Evolutionary conservation across 2,888 invertebrate species (phyloP), one percentile per base, ranked within the genome.

Genomic region (Halictus ligatus): DNA sequence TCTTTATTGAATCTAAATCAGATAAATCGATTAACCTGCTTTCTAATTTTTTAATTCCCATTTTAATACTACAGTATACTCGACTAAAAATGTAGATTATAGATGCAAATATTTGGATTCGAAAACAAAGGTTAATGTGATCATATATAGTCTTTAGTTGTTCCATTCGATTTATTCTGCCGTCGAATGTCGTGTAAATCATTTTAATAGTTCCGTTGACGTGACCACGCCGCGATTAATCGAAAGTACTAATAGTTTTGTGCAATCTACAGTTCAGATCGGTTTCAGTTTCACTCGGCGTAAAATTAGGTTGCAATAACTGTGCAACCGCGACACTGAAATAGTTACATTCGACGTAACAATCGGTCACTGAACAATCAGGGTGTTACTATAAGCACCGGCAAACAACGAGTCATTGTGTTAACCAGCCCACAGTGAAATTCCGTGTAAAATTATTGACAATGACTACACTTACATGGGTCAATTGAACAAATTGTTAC

Each of bases 251-350:
- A 18, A 35, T 35, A 67, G 29, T 35, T 67, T 67, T 7, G 60
- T 4, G 35, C 10, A 46, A 43, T 60, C 72, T 10, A 43, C 18
- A 43, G 67, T 67, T 73, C 1, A 25, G 21, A 43, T 21, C 29
- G 35, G 18, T 50, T 80, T 50, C 81, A 13, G 25, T 81, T 35
- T 48, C 48, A 58, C 46, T 72, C 60, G 71, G 15, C 21, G 75
- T 48, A n/a, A 25, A 40, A 80, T 75, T 43, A 58, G 25, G 60
- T 80, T 72, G 29, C 73, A 21, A 75, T 76, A 67, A 58, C 67
- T 58, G n/a, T 15, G 25, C 75, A 75, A 58, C 60, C 12, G 10
- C 50, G 25, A 10, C 29, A n/a, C 67, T 50, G 74, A 71, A 84
- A 50, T 58, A 64, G 82, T 75, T 48, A 50, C 48, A 46, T 81